phyloP scores from a whole-genome alignment of 2,888 invertebrate species.

The Macrosiphum euphorbiae region DNA sequence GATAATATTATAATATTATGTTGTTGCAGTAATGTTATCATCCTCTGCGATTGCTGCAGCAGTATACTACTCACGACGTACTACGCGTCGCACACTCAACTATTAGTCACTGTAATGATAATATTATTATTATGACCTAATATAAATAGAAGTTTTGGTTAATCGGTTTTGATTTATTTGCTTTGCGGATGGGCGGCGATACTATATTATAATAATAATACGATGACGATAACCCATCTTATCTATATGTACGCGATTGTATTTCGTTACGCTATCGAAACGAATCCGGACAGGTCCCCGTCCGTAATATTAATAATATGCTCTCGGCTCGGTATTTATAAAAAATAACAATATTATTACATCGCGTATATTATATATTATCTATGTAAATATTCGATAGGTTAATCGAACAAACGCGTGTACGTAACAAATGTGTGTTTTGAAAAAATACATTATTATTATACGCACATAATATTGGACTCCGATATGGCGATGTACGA shows the following conservation, averaged over 20 bases:
- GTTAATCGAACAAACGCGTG: neutral
- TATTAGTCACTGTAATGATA: neutral
- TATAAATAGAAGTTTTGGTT: neutral
- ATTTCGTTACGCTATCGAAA: constrained; percentile 19
- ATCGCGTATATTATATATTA: too few relatives aligned
- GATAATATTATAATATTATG: too few relatives aligned
- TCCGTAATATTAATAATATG: neutral
- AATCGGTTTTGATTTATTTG: constrained; percentile 34
- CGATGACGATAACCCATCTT: neutral
- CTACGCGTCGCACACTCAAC: neutral
- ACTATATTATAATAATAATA: neutral
- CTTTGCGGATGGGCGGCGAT: neutral
- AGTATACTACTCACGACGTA: too few relatives aligned
- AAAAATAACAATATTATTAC: neutral
- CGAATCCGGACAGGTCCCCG: constrained; percentile 11
- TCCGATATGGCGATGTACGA: neutral
- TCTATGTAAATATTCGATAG: neutral
- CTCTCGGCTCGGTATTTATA: neutral
- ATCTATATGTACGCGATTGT: neutral
- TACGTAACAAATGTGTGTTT: neutral
- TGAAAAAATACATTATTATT: neutral
- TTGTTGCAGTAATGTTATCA: neutral
- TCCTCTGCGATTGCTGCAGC: neutral
- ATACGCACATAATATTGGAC: neutral
- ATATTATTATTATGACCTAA: neutral